Base-by-base conservation (phyloP, 2,113 vertebrate genomes). In the Euleptes europaea region DNA sequence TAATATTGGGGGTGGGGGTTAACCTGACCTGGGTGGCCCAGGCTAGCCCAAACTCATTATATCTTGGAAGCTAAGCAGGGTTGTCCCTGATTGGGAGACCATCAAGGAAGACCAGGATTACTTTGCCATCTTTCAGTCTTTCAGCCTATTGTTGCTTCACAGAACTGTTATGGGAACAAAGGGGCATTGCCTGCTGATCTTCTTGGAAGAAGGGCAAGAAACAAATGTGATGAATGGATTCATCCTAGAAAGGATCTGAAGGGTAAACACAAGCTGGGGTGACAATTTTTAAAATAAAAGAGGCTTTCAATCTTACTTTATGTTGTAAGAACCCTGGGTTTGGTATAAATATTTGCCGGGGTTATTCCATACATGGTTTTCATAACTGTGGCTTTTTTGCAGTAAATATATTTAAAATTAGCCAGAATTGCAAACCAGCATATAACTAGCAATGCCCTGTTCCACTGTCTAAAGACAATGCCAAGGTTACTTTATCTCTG, bases 311-410 rank as follows among this genome's bases (percentile, higher is more conserved):
- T 38, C 13, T 42, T 38, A 44, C 13, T 33, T 87, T 85, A 8
- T 66, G 38, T 78, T 1, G 5, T 14, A 66, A 40, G 42, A 38
- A 65, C 3, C 15, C 5, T 14, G 47, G 19, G 35, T 0, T 33
- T 0, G 1, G 12, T 40, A 42, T 4, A 0, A 0, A 11, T 3
- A 23, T 42, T 69, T 78, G 75, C 76, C n/a, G n/a, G n/a, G 1
- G 44, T 44, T 21, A 11, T 6, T 78, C 0, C 60, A 44, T n/a
- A 47, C 40, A 63, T 33, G 42, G 42, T 1, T 77, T 85, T 74
- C 76, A n/a, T 77, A 42, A 60, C 33, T 54, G 21, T 76, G 81
- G 21, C 38, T 9, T 0, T 1, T 33, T 49, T 47, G 74, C 72
- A 38, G 7, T 57, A 0, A 0, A 5, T 28, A 80, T 63, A 51